Conservation (phyloP, 2,797 vertebrate genomes). For the Pempheris klunzingeri region DNA sequence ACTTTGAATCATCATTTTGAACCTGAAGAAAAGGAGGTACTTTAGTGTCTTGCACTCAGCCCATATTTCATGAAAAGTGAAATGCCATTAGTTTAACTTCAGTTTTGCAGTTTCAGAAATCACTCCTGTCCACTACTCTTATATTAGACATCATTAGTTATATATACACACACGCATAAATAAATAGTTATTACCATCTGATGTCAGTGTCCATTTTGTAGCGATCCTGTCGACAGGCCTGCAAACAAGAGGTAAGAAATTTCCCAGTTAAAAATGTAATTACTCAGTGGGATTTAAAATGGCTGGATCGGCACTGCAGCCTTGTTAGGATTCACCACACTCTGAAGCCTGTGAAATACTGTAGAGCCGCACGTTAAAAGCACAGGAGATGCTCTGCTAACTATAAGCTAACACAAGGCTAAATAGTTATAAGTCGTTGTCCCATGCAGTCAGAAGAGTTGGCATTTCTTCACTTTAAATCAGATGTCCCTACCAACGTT, state of each 20-base stretch:
- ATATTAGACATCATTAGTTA: slow-evolving; percentile 81
- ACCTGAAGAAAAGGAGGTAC: not conserved
- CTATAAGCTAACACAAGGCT: not conserved
- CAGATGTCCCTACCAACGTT: slow-evolving; percentile 90
- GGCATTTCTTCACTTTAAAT: slow-evolving; percentile 82
- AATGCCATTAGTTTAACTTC: not conserved
- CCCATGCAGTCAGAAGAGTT: slow-evolving; percentile 82
- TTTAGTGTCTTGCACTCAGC: rapidly evolving
- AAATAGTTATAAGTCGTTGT: rapidly evolving
- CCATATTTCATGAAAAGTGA: rapidly evolving
- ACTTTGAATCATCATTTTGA: rapidly evolving
- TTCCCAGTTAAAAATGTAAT: too few relatives aligned
- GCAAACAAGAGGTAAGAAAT: rapidly evolving
- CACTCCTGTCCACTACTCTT: slow-evolving; percentile 91
- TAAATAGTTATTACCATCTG: not conserved
- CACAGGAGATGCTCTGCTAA: not conserved
- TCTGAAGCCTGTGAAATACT: rapidly evolving
- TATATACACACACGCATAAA: rapidly evolving
- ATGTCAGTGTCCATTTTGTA: not conserved
- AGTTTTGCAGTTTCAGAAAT: not conserved
- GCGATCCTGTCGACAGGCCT: not conserved
- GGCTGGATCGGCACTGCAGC: rapidly evolving
- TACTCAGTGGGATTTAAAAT: too few relatives aligned
- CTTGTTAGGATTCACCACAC: rapidly evolving
- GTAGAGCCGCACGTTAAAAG: not conserved